A percentile compares a stretch with the other conserved stretches of the same genome.
phyloP scores from a whole-genome alignment of 1,140 invertebrate genomes.

The Drosophila mojavensis region DNA sequence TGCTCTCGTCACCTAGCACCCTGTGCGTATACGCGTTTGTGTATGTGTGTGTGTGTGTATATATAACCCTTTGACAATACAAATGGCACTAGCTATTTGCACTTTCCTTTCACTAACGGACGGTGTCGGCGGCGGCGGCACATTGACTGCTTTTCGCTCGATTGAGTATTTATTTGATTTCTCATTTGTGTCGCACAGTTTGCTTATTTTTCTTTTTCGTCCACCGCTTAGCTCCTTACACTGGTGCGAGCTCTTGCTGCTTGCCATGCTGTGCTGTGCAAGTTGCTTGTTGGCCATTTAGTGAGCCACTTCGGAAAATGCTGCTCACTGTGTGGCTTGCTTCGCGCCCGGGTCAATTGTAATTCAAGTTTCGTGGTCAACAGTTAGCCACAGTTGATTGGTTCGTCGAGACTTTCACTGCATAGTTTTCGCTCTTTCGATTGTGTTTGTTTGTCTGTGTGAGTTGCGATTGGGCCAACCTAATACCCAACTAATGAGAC shows the following conservation, averaged over 20 bases:
- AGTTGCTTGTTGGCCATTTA: conserved; percentile 37
- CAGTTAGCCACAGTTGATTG: conserved; percentile 81
- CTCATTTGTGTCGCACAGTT: conserved; percentile 74
- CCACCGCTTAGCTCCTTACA: neutral
- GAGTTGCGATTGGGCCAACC: conserved; percentile 31
- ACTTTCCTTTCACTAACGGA: neutral
- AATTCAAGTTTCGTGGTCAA: conserved; percentile 79
- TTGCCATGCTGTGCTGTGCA: conserved; percentile 4
- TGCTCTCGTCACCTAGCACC: neutral
- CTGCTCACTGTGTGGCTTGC: conserved; percentile 19
- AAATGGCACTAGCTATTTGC: conserved; percentile 57
- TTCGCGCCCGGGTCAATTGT: conserved; percentile 43
- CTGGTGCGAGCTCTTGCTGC: conserved; percentile 9
- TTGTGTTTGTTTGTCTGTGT: conserved; percentile 18
- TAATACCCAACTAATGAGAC: conserved; percentile 65
- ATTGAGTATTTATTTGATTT: conserved; percentile 82
- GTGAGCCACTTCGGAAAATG: conserved; percentile 49
- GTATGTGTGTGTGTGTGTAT: neutral
- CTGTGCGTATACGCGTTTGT: too few relatives aligned
- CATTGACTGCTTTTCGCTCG: conserved; percentile 76
- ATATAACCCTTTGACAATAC: conserved; percentile 52
- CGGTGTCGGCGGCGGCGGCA: conserved; percentile 46
- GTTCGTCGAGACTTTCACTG: conserved; percentile 54
- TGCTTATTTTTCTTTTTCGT: conserved; percentile 36
- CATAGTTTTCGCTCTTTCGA: conserved; percentile 3